Base-by-base conservation (phyloP, 2,797 vertebrate genomes). In the Jordanella pulchra region DNA sequence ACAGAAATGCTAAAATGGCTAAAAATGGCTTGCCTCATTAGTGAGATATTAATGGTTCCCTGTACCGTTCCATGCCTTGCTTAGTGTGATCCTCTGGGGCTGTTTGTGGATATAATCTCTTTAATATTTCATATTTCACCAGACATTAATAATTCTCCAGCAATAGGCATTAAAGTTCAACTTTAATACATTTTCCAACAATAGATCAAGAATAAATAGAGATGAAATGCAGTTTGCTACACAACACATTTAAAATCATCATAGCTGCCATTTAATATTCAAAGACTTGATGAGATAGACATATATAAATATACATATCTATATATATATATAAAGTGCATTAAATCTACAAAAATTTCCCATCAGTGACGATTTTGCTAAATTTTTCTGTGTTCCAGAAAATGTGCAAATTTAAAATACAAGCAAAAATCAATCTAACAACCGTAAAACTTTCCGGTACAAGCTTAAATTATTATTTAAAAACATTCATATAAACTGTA, bases 201-300 rank as follows among this genome's bases (percentile, higher is more conserved):
- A 48, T 15, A 68, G 53, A 71, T 55, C 7, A 70, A 60, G 39
- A 54, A 78, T n/a, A 77, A 73, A 81, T 73, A 74, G 6, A 80
- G 3, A 66, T 72, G 54, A 27, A 18, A 12, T 39, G 77, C 68
- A 44, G 23, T 17, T 7, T 68, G 50, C 64, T 15, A 72, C 56
- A 55, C 35, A 74, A 76, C 17, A 64, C 54, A 60, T 69, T 32
- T 32, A 45, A 61, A 47, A 74, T 64, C 3, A 69, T 63, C 17
- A 78, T 92, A 92, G 91, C 91, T 93, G 90, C 90, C 90, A 65
- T 79, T 80, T 58, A 73, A 77, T 66, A 56, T n/a, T 60, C 48
- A 28, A 55, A 9, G 6, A 54, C 45, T 48, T 30, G 54, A 73
- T 17, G n/a, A 76, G 21, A 63, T 60, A 35, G 15, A 65, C 63